phyloP scores from a whole-genome alignment of 2,888 invertebrate genomes.

The Tetrapedia diversipes region DNA sequence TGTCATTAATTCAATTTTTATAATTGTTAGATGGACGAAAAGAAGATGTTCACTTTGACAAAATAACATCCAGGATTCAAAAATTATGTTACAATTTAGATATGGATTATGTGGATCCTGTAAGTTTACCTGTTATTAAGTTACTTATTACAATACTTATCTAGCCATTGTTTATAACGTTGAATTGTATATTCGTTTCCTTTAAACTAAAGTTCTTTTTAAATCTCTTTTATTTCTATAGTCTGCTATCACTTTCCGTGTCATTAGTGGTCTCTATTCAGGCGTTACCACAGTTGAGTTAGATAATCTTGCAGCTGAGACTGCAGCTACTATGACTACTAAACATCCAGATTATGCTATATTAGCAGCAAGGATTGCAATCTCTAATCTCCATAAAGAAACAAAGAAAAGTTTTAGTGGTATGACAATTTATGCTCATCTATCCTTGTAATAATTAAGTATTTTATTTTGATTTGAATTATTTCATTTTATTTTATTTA shows the following conservation, averaged over 20 bases:
- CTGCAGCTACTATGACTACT: slow-evolving; percentile 98
- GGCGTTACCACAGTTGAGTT: slow-evolving; percentile 98
- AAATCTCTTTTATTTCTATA: slow-evolving; percentile 74
- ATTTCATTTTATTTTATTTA: slow-evolving; percentile 72
- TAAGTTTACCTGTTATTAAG: slow-evolving; percentile 80
- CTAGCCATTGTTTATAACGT: neutral
- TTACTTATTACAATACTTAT: neutral
- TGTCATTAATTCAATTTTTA: slow-evolving; percentile 6
- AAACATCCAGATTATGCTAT: slow-evolving; percentile 98
- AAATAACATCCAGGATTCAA: slow-evolving; percentile 97
- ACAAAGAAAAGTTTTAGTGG: slow-evolving; percentile 97
- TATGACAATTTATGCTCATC: slow-evolving; percentile 78
- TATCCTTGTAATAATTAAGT: neutral
- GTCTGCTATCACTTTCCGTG: slow-evolving; percentile 94
- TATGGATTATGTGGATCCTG: slow-evolving; percentile 98
- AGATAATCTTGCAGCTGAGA: slow-evolving; percentile 99
- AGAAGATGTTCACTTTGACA: slow-evolving; percentile 97
- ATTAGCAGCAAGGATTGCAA: slow-evolving; percentile 94
- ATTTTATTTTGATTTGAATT: neutral
- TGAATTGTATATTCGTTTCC: too few species aligned
- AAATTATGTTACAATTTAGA: slow-evolving; percentile 98
- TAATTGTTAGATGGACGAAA: slow-evolving; percentile 88
- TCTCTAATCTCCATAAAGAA: slow-evolving; percentile 99
- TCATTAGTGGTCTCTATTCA: slow-evolving; percentile 96
- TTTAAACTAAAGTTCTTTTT: too few species aligned